A percentile compares a stretch with the other conserved stretches of the same genome.
These are phyloP conservation scores for Trichopoda pennipes DNA, from an alignment of 2,888 invertebrate genomes.

Conservation along the genomic window DNA sequence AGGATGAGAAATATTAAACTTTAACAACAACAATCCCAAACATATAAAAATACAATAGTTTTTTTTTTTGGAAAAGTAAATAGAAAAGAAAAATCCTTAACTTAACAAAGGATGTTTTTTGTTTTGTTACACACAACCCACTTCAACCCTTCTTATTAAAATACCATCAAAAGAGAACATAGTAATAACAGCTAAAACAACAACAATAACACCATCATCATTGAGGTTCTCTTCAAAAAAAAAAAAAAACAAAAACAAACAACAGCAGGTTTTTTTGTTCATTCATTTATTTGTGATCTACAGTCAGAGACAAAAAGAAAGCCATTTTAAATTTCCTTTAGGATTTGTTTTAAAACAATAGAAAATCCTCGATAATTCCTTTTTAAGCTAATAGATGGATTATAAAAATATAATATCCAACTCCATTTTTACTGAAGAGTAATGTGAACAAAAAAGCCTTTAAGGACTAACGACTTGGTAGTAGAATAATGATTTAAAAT, in stretches of 20 bases:
- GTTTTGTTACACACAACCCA: not conserved
- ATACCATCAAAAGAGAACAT: conserved; percentile 1
- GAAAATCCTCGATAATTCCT: no score
- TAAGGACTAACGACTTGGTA: no score
- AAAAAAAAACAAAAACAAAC: no score
- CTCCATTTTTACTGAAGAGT: no score
- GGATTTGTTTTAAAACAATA: not conserved
- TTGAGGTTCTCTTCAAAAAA: not conserved
- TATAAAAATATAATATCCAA: no score
- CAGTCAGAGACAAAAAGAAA: not conserved
- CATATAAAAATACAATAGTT: conserved; percentile 12
- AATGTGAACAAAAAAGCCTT: no score
- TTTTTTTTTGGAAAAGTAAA: conserved; percentile 16
- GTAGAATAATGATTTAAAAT: no score
- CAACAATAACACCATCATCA: conserved; percentile 4
- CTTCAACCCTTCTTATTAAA: conserved; percentile 35
- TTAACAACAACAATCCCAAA: conserved; percentile 33
- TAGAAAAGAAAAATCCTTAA: conserved; percentile 44
- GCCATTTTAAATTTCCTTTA: no score
- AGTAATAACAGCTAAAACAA: conserved; percentile 8
- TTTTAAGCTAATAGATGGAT: no score
- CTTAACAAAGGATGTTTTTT: conserved; percentile 30
- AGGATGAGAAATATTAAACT: conserved; percentile 42
- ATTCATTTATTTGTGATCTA: not conserved
- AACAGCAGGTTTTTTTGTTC: conserved; percentile 13